Evolutionary conservation across 2,888 invertebrate species (phyloP).

Genomic region (Pseudococcus jackbeardsleyi): DNA sequence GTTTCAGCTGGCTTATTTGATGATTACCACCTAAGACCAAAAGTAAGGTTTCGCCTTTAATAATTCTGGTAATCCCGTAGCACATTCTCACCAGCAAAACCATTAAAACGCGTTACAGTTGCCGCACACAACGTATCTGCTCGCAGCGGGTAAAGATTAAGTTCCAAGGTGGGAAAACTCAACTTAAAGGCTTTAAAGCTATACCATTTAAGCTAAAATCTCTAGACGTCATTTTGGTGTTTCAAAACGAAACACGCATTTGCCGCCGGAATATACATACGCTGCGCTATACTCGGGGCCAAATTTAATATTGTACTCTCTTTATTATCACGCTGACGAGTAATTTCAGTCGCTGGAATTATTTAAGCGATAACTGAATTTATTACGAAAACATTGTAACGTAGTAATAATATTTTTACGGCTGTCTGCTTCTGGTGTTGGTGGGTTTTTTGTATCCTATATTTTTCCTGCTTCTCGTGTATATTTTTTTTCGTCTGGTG

Average conservation of each 20-base stretch:
- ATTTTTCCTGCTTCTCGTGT: background rate
- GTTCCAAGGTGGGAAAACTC: slow-evolving; percentile 50
- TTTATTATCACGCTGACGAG: slow-evolving; percentile 49
- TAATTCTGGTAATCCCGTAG: slow-evolving; percentile 57
- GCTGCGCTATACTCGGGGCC: background rate
- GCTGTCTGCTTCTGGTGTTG: background rate
- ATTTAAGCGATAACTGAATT: slow-evolving; percentile 42
- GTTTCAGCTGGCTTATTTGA: slow-evolving; percentile 55
- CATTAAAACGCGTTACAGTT: slow-evolving; percentile 57
- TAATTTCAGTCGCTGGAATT: slow-evolving; percentile 33
- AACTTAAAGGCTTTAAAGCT: slow-evolving; percentile 49
- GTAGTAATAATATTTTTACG: slow-evolving; percentile 32
- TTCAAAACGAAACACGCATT: slow-evolving; percentile 29
- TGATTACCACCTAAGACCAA: slow-evolving; percentile 56
- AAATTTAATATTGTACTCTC: slow-evolving; percentile 50
- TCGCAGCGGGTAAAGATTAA: slow-evolving; percentile 51
- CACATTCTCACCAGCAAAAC: slow-evolving; percentile 59
- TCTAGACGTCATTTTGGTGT: slow-evolving; percentile 51
- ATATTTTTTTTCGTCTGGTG: background rate
- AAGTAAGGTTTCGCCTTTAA: slow-evolving; percentile 41
- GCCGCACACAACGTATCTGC: slow-evolving; percentile 49
- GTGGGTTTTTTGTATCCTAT: background rate
- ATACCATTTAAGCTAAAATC: slow-evolving; percentile 56
- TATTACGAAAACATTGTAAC: slow-evolving; percentile 19
- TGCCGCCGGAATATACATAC: background rate